Evolutionary conservation across 2,113 vertebrate genomes (phyloP).

Genomic region (Upupa epops): DNA sequence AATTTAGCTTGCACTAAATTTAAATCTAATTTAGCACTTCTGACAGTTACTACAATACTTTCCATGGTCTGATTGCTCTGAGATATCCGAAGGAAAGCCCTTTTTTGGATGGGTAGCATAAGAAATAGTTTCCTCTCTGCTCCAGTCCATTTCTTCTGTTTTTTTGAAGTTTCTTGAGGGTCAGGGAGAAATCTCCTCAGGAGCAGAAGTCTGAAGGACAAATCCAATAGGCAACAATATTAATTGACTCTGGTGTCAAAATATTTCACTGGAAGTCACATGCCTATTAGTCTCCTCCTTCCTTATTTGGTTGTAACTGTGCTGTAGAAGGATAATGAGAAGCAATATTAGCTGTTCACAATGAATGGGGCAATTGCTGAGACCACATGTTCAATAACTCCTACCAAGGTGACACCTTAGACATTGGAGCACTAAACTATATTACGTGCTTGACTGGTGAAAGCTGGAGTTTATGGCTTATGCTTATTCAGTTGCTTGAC

Average conservation of each 20-base stretch:
- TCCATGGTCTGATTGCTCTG: neutral
- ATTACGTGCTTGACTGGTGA: neutral
- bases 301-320: neutral
- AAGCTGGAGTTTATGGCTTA: slow-evolving; percentile 1
- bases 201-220: neutral
- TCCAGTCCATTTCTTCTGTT: neutral
- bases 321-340: neutral
- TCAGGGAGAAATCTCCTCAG: neutral
- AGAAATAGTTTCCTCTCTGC: neutral
- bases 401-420: slow-evolving; percentile 9
- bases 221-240: neutral
- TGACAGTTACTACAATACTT: neutral
- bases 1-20: neutral
- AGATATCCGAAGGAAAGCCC: neutral
- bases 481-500: neutral
- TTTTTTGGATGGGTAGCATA: neutral
- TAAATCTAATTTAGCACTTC: too few relatives aligned
- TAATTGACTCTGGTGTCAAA: neutral
- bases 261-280: neutral
- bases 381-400: neutral
- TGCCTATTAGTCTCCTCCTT: neutral
- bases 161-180: neutral
- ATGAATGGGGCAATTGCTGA: neutral
- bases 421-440: neutral
- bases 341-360: neutral